Conservation (phyloP, 1,140 invertebrate genomes). For the Drosophila grimshawi region DNA sequence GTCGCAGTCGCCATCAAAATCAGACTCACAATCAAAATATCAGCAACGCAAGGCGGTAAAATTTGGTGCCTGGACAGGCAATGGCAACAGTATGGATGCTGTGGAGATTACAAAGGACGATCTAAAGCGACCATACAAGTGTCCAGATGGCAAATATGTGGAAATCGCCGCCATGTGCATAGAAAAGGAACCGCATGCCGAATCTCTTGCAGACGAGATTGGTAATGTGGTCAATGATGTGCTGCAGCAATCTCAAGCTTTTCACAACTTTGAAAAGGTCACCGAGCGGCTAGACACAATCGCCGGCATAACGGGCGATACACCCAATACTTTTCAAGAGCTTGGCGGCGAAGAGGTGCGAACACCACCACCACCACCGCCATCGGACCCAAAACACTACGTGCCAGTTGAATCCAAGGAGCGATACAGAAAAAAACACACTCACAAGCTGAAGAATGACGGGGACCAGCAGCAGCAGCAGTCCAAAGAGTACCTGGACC, state of each 20-base stretch:
- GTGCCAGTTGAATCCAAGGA: slow-evolving; percentile 42
- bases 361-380: too few relatives aligned
- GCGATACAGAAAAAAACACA: slow-evolving; percentile 1
- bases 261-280: slow-evolving; percentile 73
- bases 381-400: too few relatives aligned
- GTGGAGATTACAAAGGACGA: slow-evolving; percentile 68
- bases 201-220: slow-evolving; percentile 65
- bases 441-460: not conserved
- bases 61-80: slow-evolving; percentile 71
- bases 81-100: slow-evolving; percentile 49
- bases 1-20: not conserved
- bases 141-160: slow-evolving; percentile 59
- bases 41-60: slow-evolving; percentile 38
- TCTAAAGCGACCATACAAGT: slow-evolving; percentile 62
- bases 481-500: slow-evolving; percentile 33
- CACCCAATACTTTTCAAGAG: slow-evolving; percentile 19
- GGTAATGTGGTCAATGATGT: slow-evolving; percentile 64
- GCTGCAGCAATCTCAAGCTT: slow-evolving; percentile 65
- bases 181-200: slow-evolving; percentile 51
- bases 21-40: not conserved
- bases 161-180: slow-evolving; percentile 70
- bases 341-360: slow-evolving; percentile 14
- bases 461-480: not conserved
- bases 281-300: slow-evolving; percentile 63
- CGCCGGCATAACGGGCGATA: slow-evolving; percentile 12